phyloP scores from a whole-genome alignment of 37 sponge, comb jelly and placozoan species.

The Aphrocallistes beatrix region DNA sequence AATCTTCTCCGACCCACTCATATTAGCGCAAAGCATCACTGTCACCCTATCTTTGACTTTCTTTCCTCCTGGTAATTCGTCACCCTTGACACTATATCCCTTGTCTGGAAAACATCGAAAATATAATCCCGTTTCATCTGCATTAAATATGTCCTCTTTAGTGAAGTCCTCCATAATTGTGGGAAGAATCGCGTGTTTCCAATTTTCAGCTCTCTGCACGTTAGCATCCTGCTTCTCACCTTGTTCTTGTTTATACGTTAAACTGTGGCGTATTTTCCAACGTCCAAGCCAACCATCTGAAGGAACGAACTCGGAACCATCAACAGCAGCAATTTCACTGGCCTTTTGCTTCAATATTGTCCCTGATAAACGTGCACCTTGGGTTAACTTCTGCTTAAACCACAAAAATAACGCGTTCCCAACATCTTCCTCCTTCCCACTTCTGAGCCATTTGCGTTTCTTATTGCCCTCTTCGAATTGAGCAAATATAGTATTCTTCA shows the following conservation, averaged over 20 bases:
- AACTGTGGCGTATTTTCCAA: constrained; percentile 18
- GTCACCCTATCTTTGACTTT: not conserved
- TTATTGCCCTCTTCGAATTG: not conserved
- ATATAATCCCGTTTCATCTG: not conserved
- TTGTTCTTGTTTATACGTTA: not conserved
- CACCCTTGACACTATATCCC: not conserved
- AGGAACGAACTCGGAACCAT: constrained; percentile 18
- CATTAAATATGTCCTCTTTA: not conserved
- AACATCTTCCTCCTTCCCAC: constrained; percentile 20
- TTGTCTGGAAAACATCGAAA: not conserved
- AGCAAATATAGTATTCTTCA: not conserved
- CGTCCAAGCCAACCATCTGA: constrained; percentile 29
- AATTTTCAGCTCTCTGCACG: not conserved
- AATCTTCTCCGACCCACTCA: not conserved
- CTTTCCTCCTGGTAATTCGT: not conserved
- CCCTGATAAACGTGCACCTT: constrained; percentile 25
- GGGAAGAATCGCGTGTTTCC: not conserved
- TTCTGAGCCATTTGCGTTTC: not conserved
- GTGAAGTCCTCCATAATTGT: not conserved
- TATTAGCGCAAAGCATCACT: not conserved
- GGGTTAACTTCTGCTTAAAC: constrained; percentile 23
- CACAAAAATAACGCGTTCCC: constrained; percentile 17
- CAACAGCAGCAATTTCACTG: not conserved
- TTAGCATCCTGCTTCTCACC: not conserved
- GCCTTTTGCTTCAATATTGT: constrained; percentile 24